Evolutionary conservation across 1,140 invertebrate species (phyloP), one percentile per base, ranked within the genome.

Genomic region (Bombus pascuorum): DNA sequence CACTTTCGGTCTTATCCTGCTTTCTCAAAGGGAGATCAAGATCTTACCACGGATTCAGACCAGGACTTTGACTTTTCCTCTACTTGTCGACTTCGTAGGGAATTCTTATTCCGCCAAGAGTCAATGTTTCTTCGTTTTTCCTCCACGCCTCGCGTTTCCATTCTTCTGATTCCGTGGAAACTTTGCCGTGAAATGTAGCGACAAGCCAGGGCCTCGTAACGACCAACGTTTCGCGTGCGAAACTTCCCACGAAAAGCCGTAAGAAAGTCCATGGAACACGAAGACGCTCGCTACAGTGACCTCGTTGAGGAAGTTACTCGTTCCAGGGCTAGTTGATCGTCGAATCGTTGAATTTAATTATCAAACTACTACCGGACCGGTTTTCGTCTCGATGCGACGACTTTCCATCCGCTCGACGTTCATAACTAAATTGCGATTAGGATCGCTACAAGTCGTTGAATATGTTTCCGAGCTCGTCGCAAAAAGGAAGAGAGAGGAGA

Each of bases 291-390:
- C 34, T 9, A 9, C 53, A 4, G 34, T 25, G 28, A 5, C 28
- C 25, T n/a, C 18, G 13, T 37, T 22, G 37, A 57, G 8, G 13
- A 32, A 77, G 39, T 76, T 76, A 37, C 37, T 15, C 28, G 12
- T 18, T 6, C 28, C 57, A 13, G 13, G 0, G 8, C 22, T 22
- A 83, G 57, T 37, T 66, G 87, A 87, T 91, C 85, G 84, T 86
- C 86, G 79, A 87, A 90, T 90, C 87, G 83, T 81, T 90, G 86
- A 90, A 92, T 92, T 91, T 90, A 92, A 90, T 92, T 90, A 91
- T 75, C 81, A 15, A 73, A 72, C 74, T 78, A 62, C 2, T 18
- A 44, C 18, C 10, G 32, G 68, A 15, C 76, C 59, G 42, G 6
- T n/a, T 47, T 34, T 39, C 42, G 1, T 25, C 8, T 18, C 39